Conservation (phyloP, 2,113 vertebrate species). For the Pollachius pollachius region DNA sequence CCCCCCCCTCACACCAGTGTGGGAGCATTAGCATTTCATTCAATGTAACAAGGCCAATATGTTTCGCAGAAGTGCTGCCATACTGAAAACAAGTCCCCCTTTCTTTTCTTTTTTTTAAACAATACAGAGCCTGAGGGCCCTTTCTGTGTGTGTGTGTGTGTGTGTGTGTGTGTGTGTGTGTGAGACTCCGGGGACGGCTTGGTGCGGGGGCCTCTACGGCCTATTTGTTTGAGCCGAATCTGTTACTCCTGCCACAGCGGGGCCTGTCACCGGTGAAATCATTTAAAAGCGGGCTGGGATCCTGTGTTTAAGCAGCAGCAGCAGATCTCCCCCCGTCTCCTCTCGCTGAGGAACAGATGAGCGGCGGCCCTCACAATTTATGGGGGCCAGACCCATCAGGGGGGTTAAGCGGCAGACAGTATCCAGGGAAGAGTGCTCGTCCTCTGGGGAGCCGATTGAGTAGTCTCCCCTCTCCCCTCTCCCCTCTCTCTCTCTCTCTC, state of each 20-base stretch:
- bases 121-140: slow-evolving; percentile 73
- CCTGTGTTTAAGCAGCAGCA: slow-evolving; percentile 74
- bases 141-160: neutral
- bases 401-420: slow-evolving; percentile 58
- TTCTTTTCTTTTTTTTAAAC: slow-evolving; percentile 46
- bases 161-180: slow-evolving; percentile 3
- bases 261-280: slow-evolving; percentile 74
- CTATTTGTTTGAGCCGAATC: slow-evolving; percentile 76
- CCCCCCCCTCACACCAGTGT: slow-evolving; percentile 22
- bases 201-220: slow-evolving; percentile 67
- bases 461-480: slow-evolving; percentile 12
- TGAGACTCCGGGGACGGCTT: slow-evolving; percentile 68
- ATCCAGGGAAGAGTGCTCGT: slow-evolving; percentile 60
- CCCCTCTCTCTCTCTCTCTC: too few species aligned
- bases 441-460: slow-evolving; percentile 70
- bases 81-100: slow-evolving; percentile 72
- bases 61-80: slow-evolving; percentile 74
- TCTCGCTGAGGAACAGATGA: slow-evolving; percentile 69
- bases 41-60: slow-evolving; percentile 78
- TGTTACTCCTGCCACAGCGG: slow-evolving; percentile 77
- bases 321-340: slow-evolving; percentile 40
- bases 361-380: slow-evolving; percentile 63
- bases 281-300: slow-evolving; percentile 72
- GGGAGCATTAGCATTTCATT: slow-evolving; percentile 76
- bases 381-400: slow-evolving; percentile 49